Percentiles rank a stretch among this genome's conserved stretches.
Conservation (phyloP, 2,113 vertebrate genomes). For the Oplegnathus fasciatus region DNA sequence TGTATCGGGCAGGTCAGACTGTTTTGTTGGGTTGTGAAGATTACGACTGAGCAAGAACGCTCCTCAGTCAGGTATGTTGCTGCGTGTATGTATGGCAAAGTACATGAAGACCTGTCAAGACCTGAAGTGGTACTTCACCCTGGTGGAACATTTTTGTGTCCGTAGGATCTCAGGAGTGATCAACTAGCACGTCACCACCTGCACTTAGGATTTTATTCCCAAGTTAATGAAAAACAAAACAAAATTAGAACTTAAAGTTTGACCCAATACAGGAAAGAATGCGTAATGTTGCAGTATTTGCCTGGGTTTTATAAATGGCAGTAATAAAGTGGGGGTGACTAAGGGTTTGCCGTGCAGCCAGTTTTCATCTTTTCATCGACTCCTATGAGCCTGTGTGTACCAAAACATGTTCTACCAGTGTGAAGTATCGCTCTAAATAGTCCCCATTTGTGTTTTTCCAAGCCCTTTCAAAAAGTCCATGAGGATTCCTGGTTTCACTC, state of each 20-base stretch:
- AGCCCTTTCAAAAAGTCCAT: constrained; percentile 74
- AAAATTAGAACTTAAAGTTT: not conserved
- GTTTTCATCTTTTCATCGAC: not conserved
- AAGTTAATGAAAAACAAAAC: not conserved
- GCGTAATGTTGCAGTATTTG: not conserved
- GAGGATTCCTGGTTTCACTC: constrained; percentile 79
- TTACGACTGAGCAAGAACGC: constrained; percentile 75
- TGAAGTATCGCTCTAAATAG: constrained; percentile 35
- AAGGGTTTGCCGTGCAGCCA: not conserved
- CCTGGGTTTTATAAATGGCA: not conserved
- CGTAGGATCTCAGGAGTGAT: constrained; percentile 22
- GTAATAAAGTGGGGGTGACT: not conserved
- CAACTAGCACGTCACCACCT: not conserved
- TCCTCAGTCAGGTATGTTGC: constrained; percentile 39
- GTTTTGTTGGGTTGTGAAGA: constrained; percentile 77
- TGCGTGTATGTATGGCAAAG: constrained; percentile 69
- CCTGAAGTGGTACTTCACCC: constrained; percentile 36
- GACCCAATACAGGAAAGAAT: constrained; percentile 10
- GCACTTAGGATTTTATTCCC: not conserved
- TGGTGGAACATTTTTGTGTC: constrained; percentile 37
- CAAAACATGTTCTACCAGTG: constrained; percentile 36
- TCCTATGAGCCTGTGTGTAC: not conserved
- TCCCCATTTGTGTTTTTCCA: constrained; percentile 55
- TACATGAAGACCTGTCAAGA: constrained; percentile 68
- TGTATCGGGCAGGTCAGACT: constrained; percentile 88